A percentile compares a stretch with the other conserved stretches of the same genome.
Evolutionary conservation across 2,113 vertebrate genomes (phyloP).

Genomic region (Psettodes erumei): DNA sequence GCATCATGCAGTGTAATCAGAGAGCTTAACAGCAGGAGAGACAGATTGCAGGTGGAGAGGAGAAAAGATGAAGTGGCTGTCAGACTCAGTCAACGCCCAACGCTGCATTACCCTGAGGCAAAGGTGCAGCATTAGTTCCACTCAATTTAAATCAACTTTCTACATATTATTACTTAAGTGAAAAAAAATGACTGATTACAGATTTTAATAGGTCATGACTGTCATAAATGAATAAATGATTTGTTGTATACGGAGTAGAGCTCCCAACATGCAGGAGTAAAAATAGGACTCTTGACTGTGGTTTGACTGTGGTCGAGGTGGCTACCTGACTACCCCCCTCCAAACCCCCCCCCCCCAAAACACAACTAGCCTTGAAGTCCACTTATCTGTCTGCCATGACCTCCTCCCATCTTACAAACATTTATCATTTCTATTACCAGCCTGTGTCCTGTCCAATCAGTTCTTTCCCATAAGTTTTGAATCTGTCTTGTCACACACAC

Average conservation of each 20-base stretch:
- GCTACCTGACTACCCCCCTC: too few species aligned
- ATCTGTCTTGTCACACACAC: too few species aligned
- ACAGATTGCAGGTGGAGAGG: background rate
- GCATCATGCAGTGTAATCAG: too few species aligned
- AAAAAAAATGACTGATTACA: slow-evolving; percentile 7
- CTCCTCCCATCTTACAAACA: background rate
- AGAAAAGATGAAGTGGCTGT: slow-evolving; percentile 8
- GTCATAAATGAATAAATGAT: background rate
- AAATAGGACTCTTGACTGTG: too few species aligned
- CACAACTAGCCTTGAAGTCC: background rate
- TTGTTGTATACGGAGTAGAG: slow-evolving; percentile 5
- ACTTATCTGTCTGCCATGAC: slow-evolving; percentile 30
- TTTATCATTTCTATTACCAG: slow-evolving; percentile 49
- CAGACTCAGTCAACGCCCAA: slow-evolving; percentile 19
- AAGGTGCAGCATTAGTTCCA: slow-evolving; percentile 2
- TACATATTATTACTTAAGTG: background rate
- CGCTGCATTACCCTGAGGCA: background rate
- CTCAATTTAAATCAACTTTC: slow-evolving; percentile 12
- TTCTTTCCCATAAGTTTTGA: slow-evolving; percentile 32
- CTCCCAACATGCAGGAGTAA: background rate
- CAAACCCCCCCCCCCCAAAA: too few species aligned
- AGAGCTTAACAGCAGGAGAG: background rate
- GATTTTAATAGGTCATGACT: background rate
- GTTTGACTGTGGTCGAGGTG: background rate
- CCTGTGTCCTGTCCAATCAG: slow-evolving; percentile 12